Evolutionary conservation across 2,113 vertebrate species (phyloP).

Genomic region (Scopus umbretta): DNA sequence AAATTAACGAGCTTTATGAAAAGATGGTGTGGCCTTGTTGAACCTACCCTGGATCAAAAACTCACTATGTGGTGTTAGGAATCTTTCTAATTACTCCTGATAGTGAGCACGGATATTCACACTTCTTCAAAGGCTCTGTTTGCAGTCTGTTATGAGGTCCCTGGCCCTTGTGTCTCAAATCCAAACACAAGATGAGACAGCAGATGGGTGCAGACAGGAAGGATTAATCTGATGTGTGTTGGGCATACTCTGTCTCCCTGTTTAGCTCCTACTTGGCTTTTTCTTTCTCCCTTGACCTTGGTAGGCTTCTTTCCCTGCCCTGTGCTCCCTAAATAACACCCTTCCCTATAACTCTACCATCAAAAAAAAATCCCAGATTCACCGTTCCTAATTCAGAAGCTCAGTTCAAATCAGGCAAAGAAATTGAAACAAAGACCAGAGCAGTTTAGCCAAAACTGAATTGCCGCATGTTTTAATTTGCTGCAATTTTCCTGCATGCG

Average conservation of each 20-base stretch:
- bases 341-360: neutral
- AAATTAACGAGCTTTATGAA: neutral
- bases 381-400: conserved; percentile 21
- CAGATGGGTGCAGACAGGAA: neutral
- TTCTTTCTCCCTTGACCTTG: neutral
- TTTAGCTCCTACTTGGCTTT: neutral
- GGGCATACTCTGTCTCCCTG: neutral
- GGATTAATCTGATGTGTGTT: neutral
- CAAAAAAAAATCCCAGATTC: neutral
- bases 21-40: neutral
- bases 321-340: neutral
- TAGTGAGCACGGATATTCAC: fast-evolving
- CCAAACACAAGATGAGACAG: neutral
- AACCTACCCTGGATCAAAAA: neutral
- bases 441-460: neutral
- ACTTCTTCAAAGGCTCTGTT: neutral
- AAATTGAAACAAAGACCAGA: conserved; percentile 17
- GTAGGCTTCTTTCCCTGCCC: neutral
- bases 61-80: neutral
- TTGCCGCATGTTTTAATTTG: neutral
- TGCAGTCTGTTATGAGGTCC: neutral
- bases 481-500: neutral
- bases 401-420: conserved; percentile 48
- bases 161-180: neutral
- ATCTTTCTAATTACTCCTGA: neutral